Evolutionary conservation across 1,140 invertebrate genomes (phyloP).

Genomic region (Rhyacophila brunnea): DNA sequence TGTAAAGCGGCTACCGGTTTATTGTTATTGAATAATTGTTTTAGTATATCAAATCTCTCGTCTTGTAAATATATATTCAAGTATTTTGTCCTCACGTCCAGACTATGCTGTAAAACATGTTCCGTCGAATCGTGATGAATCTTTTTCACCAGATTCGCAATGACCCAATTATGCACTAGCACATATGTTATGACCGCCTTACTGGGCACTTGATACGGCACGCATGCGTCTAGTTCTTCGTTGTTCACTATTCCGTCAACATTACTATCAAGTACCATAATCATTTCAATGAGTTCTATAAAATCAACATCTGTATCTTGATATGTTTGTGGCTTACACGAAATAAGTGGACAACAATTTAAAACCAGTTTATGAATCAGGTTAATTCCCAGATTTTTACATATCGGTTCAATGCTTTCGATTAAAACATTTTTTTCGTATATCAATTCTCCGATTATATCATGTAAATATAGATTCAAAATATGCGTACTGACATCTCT

Average conservation of each 20-base stretch:
- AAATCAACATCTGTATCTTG: slow-evolving; percentile 45
- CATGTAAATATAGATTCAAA: slow-evolving; percentile 45
- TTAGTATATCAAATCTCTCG: slow-evolving; percentile 46
- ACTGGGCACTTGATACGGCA: slow-evolving; percentile 42
- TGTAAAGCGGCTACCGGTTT: slow-evolving; percentile 51
- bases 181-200: slow-evolving; percentile 43
- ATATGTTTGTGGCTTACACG: slow-evolving; percentile 40
- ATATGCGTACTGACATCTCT: slow-evolving; percentile 40
- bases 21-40: slow-evolving; percentile 46
- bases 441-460: slow-evolving; percentile 52
- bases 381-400: slow-evolving; percentile 51
- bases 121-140: slow-evolving; percentile 48
- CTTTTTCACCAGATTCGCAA: slow-evolving; percentile 52
- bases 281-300: slow-evolving; percentile 44
- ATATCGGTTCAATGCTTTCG: slow-evolving; percentile 48
- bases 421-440: slow-evolving; percentile 47
- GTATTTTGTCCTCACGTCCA: slow-evolving; percentile 48
- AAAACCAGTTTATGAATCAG: slow-evolving; percentile 51
- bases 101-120: slow-evolving; percentile 45
- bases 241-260: background rate
- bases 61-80: slow-evolving; percentile 51
- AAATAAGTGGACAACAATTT: slow-evolving; percentile 51
- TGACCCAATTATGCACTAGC: slow-evolving; percentile 51
- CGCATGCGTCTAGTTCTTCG: slow-evolving; percentile 14
- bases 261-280: slow-evolving; percentile 30